Evolutionary conservation across 1,140 invertebrate genomes (phyloP), one percentile per base, ranked within the genome.

Genomic region (Temnothorax nylanderi): DNA sequence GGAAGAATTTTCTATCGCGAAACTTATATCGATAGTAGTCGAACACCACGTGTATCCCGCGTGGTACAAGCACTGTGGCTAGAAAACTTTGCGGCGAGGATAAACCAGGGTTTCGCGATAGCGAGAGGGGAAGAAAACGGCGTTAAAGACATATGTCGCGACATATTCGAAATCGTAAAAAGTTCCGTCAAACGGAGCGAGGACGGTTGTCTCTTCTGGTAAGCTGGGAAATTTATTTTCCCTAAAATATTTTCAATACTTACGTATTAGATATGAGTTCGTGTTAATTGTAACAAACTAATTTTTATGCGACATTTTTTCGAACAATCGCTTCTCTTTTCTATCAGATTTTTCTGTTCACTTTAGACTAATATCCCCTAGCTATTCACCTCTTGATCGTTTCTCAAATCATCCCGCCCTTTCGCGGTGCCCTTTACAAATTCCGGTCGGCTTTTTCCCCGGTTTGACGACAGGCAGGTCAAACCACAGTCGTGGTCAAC

Each of bases 71-170:
- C 11, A 13, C 56, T 16, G 82, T 5, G 58, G 74, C 37, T 41
- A 10, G 60, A 47, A 78, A 78, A 85, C 37, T 64, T 78, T 54
- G 47, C 47, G 58, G 49, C 58, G 34, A 13, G 56, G 82, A 64
- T 85, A 85, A 85, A 85, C 56, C 56, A 3, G 44, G 32, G 72
- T 64, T 37, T 47, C 41, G 80, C 58, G 34, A 37, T 21, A 51
- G 44, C 34, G 26, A 8, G 16, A 32, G 3, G n/a, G 10, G 10
- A 37, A 49, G 32, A 44, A 37, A 37, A 26, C 21, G 44, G 21
- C n/a, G 75, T 65, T 78, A 85, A 85, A 60, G 58, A 47, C 60
- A 78, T 65, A 32, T 78, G 82, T 78, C 74, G 72, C 37, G 49
- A 54, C 8, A 34, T 67, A 67, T 65, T 44, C 18, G 5, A 41